phyloP scores from a whole-genome alignment of 2,888 invertebrate species.

The Cyclophora punctaria region DNA sequence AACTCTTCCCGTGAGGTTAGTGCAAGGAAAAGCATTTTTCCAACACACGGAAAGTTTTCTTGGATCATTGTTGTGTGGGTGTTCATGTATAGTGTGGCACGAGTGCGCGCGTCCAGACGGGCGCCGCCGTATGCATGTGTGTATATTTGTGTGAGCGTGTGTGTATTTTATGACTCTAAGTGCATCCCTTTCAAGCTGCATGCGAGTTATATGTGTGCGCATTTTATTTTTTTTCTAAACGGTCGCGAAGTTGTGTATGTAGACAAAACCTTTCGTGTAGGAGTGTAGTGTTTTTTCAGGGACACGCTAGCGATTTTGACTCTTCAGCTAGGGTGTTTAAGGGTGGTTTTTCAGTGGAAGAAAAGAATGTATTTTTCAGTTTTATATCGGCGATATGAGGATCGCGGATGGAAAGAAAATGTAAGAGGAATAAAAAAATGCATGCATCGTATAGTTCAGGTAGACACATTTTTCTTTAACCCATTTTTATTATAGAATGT shows the following conservation, averaged over 20 bases:
- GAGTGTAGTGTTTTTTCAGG: conserved; percentile 59
- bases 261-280: conserved; percentile 46
- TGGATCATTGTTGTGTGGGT: conserved; percentile 48
- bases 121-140: conserved; percentile 31
- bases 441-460: conserved; percentile 73
- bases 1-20: conserved; percentile 75
- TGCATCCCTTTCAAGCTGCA: conserved; percentile 75
- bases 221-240: conserved; percentile 71
- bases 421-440: conserved; percentile 69
- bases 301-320: conserved; percentile 23
- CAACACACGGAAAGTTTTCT: conserved; percentile 71
- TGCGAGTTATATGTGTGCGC: conserved; percentile 72
- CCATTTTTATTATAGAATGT: conserved; percentile 59
- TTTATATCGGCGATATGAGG: conserved; percentile 75
- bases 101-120: conserved; percentile 48
- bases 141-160: conserved; percentile 35
- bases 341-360: conserved; percentile 31
- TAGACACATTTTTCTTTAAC: conserved; percentile 76
- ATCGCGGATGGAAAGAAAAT: conserved; percentile 74
- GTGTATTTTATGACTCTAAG: conserved; percentile 73
- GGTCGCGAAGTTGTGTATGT: conserved; percentile 47
- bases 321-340: conserved; percentile 20
- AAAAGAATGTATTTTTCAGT: conserved; percentile 71
- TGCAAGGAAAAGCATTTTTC: conserved; percentile 75
- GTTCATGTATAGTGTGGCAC: conserved; percentile 31